Conservation (phyloP, 2,113 vertebrate genomes). For the Lycocorax pyrrhopterus region DNA sequence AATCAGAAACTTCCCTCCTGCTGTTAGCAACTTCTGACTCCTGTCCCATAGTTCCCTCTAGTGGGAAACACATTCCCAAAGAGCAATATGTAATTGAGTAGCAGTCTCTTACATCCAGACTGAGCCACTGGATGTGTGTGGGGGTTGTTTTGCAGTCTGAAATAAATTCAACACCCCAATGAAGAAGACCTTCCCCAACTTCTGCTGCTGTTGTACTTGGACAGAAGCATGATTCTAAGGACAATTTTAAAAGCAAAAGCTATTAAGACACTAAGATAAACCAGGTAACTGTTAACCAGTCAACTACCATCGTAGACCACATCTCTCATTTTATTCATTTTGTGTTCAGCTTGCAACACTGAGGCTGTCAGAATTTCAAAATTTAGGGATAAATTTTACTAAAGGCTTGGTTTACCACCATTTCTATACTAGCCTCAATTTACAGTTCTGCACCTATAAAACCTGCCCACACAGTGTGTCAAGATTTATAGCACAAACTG, state of each 20-base stretch:
- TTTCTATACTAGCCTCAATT: neutral
- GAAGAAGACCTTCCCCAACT: neutral
- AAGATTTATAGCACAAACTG: neutral
- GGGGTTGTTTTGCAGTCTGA: neutral
- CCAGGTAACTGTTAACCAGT: neutral
- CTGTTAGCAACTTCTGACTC: neutral
- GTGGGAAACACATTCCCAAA: neutral
- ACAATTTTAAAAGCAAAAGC: neutral
- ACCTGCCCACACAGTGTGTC: neutral
- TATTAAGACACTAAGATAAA: neutral
- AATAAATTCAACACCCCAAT: neutral
- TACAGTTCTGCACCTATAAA: neutral
- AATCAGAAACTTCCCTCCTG: neutral
- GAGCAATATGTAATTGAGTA: neutral
- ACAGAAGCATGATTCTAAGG: neutral
- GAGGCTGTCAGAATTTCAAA: neutral
- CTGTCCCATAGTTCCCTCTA: conserved; percentile 30
- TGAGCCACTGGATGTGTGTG: neutral
- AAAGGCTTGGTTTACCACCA: neutral
- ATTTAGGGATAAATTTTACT: neutral
- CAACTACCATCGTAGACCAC: neutral
- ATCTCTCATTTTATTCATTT: neutral
- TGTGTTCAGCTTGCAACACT: neutral
- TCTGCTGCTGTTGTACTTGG: neutral
- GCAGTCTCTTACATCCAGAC: neutral